Conservation (phyloP, 2,888 invertebrate genomes). For the Watsonalla binaria region DNA sequence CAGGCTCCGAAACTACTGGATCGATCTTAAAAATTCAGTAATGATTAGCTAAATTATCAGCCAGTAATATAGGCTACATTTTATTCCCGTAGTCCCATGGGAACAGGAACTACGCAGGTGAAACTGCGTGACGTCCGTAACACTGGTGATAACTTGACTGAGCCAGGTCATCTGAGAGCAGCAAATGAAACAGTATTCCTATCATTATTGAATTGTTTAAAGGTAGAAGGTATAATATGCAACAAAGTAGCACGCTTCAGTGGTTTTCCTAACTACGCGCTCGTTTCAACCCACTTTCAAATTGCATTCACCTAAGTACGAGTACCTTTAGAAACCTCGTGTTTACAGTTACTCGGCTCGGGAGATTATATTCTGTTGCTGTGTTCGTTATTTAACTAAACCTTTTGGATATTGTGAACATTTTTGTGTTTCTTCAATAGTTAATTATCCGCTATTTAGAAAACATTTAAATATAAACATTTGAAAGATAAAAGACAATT, state of each 20-base stretch:
- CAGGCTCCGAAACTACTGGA: too few species aligned
- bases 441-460: background rate
- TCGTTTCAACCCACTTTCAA: slow-evolving; percentile 47
- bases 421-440: background rate
- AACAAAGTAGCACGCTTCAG: slow-evolving; percentile 26
- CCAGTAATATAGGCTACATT: too few species aligned
- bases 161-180: too few species aligned
- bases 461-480: background rate
- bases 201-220: background rate
- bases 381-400: slow-evolving; percentile 3
- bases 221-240: slow-evolving; percentile 7
- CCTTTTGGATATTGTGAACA: slow-evolving; percentile 6
- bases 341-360: slow-evolving; percentile 25
- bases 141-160: too few species aligned
- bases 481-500: background rate
- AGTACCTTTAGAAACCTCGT: slow-evolving; percentile 25
- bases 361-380: slow-evolving; percentile 6
- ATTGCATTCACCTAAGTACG: slow-evolving; percentile 22
- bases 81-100: too few species aligned
- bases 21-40: too few species aligned
- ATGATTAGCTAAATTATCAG: too few species aligned
- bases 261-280: slow-evolving; percentile 34
- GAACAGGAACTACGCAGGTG: too few species aligned
- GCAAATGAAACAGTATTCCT: too few species aligned
- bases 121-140: too few species aligned